Percentiles rank a stretch among this genome's conserved stretches.
Evolutionary conservation across 2,113 vertebrate genomes (phyloP).

Genomic region (Gymnobelideus leadbeateri): DNA sequence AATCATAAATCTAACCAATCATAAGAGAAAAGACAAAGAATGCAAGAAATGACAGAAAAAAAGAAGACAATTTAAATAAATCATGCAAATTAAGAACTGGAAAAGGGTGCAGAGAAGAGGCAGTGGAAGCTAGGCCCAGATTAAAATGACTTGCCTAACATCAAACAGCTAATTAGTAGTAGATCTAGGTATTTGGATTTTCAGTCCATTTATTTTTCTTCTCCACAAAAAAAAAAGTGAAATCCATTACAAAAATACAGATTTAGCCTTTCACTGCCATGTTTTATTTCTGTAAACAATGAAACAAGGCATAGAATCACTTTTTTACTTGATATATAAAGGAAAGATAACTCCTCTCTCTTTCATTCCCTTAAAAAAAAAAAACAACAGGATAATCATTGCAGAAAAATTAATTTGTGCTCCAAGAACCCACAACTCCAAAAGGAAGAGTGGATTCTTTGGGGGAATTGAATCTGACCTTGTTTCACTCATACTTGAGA

Average conservation of each 20-base stretch:
- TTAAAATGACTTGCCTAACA: background rate
- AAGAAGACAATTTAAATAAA: background rate
- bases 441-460: conserved; percentile 21
- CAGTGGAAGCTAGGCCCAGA: background rate
- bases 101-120: background rate
- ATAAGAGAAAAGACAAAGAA: background rate
- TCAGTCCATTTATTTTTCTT: background rate
- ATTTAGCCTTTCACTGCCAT: background rate
- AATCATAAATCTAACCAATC: background rate
- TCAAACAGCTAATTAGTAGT: background rate
- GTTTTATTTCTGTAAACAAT: background rate
- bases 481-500: background rate
- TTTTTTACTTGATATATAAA: conserved; percentile 2
- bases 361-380: background rate
- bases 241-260: background rate
- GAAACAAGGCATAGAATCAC: background rate
- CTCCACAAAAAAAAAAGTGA: conserved; percentile 21
- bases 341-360: background rate
- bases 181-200: background rate
- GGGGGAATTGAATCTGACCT: conserved; percentile 3
- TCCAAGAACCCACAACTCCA: background rate
- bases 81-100: background rate
- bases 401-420: conserved; percentile 8
- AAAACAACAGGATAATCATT: background rate
- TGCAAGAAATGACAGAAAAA: background rate